These are phyloP conservation scores for Heteromurus nitidus DNA, from an alignment of 2,888 invertebrate genomes.

Conservation along the genomic window DNA sequence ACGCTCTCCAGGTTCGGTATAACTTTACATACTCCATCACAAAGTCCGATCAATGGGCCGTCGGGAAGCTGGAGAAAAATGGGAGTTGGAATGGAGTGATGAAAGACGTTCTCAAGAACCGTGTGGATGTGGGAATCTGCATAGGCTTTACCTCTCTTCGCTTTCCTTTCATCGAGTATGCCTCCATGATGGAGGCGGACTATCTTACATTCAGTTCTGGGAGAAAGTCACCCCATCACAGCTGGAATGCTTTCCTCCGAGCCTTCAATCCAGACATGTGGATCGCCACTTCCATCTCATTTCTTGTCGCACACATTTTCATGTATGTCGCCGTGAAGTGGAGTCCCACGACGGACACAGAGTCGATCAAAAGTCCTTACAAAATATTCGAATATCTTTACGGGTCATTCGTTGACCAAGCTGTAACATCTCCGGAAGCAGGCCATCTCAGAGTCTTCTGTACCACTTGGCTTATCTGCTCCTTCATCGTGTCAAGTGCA, in stretches of 20 bases:
- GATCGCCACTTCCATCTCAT: constrained; percentile 3
- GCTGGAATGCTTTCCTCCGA: constrained; percentile 36
- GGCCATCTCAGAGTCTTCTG: constrained; percentile 4
- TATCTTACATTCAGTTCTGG: constrained; percentile 48
- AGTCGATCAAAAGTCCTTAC: not conserved
- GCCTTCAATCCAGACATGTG: constrained; percentile 27
- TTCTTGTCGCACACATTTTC: not conserved
- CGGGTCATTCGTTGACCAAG: constrained; percentile 31
- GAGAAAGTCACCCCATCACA: constrained; percentile 7
- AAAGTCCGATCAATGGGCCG: constrained; percentile 17
- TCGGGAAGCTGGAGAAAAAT: constrained; percentile 1
- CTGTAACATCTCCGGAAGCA: not conserved
- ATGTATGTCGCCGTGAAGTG: not conserved
- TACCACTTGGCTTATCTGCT: constrained; percentile 32
- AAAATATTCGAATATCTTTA: constrained; percentile 2
- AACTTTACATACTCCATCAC: constrained; percentile 3
- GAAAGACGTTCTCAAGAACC: constrained; percentile 11
- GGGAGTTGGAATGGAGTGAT: constrained; percentile 16
- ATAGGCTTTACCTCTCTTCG: constrained; percentile 9
- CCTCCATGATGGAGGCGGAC: constrained; percentile 14
- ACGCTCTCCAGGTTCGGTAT: constrained; percentile 22
- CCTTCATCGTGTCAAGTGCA: constrained; percentile 41
- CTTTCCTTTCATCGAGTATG: constrained; percentile 27
- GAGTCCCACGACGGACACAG: not conserved
- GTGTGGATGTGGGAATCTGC: constrained; percentile 24